Percentiles rank a stretch among this genome's conserved stretches.
Conservation (phyloP, 2,797 vertebrate species). For the Saxicola maurus region DNA sequence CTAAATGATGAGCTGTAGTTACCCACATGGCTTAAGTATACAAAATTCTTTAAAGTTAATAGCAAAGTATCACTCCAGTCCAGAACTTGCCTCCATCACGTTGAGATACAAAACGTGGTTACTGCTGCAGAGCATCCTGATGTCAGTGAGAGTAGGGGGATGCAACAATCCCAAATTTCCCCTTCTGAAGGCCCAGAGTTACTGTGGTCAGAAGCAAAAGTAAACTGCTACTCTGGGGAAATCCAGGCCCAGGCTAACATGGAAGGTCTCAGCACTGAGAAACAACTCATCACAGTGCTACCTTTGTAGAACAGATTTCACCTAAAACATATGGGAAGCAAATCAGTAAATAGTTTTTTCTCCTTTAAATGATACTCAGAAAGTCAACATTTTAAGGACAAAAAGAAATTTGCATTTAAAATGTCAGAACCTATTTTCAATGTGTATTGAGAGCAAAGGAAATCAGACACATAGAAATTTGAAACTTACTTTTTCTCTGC, state of each 20-base stretch:
- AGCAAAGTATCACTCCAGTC: neutral
- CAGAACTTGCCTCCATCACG: neutral
- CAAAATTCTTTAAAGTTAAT: neutral
- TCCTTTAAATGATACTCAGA: neutral
- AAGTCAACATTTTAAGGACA: neutral
- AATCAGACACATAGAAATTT: neutral
- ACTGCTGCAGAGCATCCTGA: neutral
- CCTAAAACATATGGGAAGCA: neutral
- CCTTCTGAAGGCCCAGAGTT: neutral
- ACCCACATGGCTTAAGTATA: neutral
- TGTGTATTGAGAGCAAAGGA: neutral
- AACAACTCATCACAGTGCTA: neutral
- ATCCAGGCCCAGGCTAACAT: neutral
- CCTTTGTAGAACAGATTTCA: neutral
- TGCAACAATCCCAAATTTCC: neutral
- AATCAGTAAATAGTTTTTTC: neutral
- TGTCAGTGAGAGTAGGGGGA: neutral
- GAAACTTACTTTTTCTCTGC: neutral
- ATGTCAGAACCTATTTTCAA: neutral
- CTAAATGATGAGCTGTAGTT: neutral
- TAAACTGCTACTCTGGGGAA: neutral
- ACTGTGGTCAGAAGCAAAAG: neutral
- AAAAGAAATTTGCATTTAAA: neutral
- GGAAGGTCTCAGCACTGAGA: neutral
- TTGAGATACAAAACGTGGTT: rapidly evolving